Base-by-base conservation (phyloP, 2,797 vertebrate genomes). In the Aeoliscus strigatus region DNA sequence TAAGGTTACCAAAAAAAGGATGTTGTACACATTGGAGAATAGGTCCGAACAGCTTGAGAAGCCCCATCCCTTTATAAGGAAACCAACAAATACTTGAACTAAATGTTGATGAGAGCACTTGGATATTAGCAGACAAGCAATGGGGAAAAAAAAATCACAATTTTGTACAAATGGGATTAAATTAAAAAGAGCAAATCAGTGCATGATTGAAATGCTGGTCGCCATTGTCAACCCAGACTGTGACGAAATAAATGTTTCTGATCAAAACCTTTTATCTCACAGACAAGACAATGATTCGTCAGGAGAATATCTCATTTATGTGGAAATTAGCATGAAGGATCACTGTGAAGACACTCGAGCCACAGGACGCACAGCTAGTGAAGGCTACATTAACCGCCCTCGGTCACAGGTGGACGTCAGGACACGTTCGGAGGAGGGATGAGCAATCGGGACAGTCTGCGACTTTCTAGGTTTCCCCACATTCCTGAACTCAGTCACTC, bases 161-260 rank as follows among this genome's bases (percentile, higher is more conserved):
- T 18, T 62, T 64, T 37, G 3, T 33, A 57, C 54, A 49, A 43
- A 42, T 9, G 11, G 38, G 23, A 6, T 39, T 70, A 64, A 67
- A 63, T 53, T 3, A 46, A 39, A 41, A 47, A 55, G 40, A 57
- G 47, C 40, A 60, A 38, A 33, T 38, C 46, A 64, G 51, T 72
- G 70, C 39, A 42, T 11, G n/a, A 45, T 9, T 33, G 33, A 16
- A 59, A 44, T 45, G 50, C 46, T 46, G 18, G 48, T 52, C 41
- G 41, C 41, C 27, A 39, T 29, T 24, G n/a, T 14, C 26, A 14
- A 54, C 33, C 16, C 32, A 25, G 14, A 44, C 27, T 23, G 23
- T 15, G 27, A 49, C 21, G 34, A 57, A 33, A 13, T 42, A 39
- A 46, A 53, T 47, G 41, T 16, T 47, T 32, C 24, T 49, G 42